These are phyloP conservation scores for Smithornis capensis DNA, from an alignment of 2,113 vertebrate species.

Conservation along the genomic window DNA sequence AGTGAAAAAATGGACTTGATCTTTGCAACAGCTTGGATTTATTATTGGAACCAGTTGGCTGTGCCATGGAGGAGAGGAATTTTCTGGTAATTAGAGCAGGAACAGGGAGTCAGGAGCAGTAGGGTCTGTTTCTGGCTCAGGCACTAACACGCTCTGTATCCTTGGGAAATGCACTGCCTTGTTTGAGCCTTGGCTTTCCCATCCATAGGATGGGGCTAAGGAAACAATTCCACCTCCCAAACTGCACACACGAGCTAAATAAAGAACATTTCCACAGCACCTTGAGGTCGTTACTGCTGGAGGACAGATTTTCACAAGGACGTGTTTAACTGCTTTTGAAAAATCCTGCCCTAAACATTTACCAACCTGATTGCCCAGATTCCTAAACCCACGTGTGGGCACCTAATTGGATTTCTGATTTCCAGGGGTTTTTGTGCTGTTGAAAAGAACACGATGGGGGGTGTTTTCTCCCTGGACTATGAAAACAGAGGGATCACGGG, in stretches of 20 bases:
- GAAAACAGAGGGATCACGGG: background rate
- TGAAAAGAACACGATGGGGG: background rate
- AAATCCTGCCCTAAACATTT: background rate
- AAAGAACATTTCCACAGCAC: background rate
- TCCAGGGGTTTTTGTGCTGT: background rate
- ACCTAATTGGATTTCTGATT: background rate
- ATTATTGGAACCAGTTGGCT: slow-evolving; percentile 38
- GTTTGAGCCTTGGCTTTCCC: background rate
- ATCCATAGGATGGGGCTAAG: background rate
- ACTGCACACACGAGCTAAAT: background rate
- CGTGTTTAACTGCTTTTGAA: background rate
- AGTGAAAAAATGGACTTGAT: slow-evolving; percentile 17
- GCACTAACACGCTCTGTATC: background rate
- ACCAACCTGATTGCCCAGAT: background rate
- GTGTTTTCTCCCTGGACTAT: background rate
- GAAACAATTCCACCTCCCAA: background rate
- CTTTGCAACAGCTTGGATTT: slow-evolving; percentile 46
- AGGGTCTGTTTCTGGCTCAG: background rate
- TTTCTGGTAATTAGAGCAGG: slow-evolving; percentile 25
- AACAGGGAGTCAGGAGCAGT: background rate
- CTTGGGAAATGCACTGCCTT: background rate
- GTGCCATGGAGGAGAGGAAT: slow-evolving; percentile 36
- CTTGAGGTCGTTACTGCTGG: background rate
- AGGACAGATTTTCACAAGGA: background rate
- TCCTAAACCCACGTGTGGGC: background rate